These are phyloP conservation scores for Mormyrus iriodes DNA, from an alignment of 2,113 vertebrate genomes.

Conservation along the genomic window DNA sequence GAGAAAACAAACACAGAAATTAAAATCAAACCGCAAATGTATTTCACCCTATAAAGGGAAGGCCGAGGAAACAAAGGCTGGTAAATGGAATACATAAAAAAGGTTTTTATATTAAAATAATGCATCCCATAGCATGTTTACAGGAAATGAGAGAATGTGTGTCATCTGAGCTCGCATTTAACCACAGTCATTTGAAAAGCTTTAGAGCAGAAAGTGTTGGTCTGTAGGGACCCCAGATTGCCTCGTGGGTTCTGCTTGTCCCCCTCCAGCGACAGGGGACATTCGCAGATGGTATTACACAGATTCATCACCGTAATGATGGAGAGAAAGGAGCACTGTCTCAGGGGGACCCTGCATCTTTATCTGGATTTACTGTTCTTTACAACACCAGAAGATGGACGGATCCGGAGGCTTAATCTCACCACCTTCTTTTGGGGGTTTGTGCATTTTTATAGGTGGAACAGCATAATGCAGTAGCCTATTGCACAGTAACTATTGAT, in stretches of 20 bases:
- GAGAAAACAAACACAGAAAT: slow-evolving; percentile 6
- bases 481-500: neutral
- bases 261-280: neutral
- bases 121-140: neutral
- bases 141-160: neutral
- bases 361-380: slow-evolving; percentile 40
- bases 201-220: neutral
- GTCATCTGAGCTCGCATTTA: neutral
- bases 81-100: neutral
- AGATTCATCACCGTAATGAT: slow-evolving; percentile 41
- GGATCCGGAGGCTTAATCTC: slow-evolving; percentile 42
- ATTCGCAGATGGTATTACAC: neutral
- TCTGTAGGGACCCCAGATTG: neutral
- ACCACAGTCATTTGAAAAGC: neutral
- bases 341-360: slow-evolving; percentile 36
- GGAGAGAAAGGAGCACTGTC: slow-evolving; percentile 34
- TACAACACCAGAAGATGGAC: slow-evolving; percentile 39
- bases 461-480: neutral
- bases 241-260: neutral
- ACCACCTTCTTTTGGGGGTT: slow-evolving; percentile 28
- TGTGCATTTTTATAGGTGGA: neutral
- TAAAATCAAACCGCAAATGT: slow-evolving; percentile 29
- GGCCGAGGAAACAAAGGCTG: neutral
- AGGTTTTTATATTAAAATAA: neutral
- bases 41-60: neutral